Evolutionary conservation across 2,888 invertebrate species (phyloP), one percentile per base, ranked within the genome.

Genomic region (Megamerina dolium): DNA sequence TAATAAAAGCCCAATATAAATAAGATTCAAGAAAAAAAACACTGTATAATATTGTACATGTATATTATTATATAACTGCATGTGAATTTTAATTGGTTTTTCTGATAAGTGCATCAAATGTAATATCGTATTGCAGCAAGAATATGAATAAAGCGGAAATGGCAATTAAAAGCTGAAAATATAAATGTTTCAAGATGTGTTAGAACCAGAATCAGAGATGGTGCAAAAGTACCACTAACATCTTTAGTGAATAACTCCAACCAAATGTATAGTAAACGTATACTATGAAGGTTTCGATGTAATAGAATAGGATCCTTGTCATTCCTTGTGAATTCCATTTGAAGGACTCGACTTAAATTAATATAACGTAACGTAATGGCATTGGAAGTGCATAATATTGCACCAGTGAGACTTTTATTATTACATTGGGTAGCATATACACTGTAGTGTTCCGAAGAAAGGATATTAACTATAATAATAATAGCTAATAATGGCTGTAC

Each of bases 81-180:
- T n/a, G n/a, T n/a, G n/a, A n/a, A n/a, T n/a, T n/a, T n/a, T n/a
- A n/a, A n/a, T n/a, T n/a, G n/a, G n/a, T n/a, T n/a, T 39, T 48
- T 37, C 32, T 45, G 1, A 38, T 55, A 2, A 59, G 39, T 16
- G 59, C 59, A 26, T 58, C 55, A 31, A 41, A 55, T 5, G 59
- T 59, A 14, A 55, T 56, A 32, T 58, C 58, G 40, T 60, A 60
- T 44, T 60, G 59, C 12, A 60, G 50, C 6, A 60, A 33, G 36
- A 59, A 60, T 42, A 59, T 60, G 32, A 59, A 56, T 17, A 60
- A 23, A 17, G 56, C 52, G 3, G 59, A 55, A 10, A 53, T 49
- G 17, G 51, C 52, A 3, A 51, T 46, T 5, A 56, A 41, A 1
- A 60, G 42, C 59, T 60, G 29, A 3, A 47, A 42, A 30, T 18